phyloP scores from a whole-genome alignment of 2,888 invertebrate species.

The Papilio gigon region DNA sequence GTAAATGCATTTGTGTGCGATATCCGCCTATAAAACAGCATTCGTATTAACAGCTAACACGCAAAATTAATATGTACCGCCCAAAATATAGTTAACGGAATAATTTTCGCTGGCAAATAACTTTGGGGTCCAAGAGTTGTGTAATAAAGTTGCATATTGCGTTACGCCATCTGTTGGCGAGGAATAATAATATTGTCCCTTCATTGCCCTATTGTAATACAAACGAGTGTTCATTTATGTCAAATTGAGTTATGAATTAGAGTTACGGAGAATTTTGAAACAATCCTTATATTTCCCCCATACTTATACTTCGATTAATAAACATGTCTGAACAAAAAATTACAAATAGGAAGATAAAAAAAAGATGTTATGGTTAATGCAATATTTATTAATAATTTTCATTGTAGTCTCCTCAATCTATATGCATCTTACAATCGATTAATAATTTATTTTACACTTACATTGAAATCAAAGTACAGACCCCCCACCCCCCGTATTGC shows the following conservation, averaged over 20 bases:
- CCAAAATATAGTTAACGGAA: slow-evolving; percentile 71
- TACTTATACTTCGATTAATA: background rate
- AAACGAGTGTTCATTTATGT: slow-evolving; percentile 60
- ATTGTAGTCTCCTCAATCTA: slow-evolving; percentile 79
- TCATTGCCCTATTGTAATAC: slow-evolving; percentile 61
- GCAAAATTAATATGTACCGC: slow-evolving; percentile 76
- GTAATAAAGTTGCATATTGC: slow-evolving; percentile 53
- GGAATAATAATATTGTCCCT: slow-evolving; percentile 64
- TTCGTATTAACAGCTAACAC: slow-evolving; percentile 61
- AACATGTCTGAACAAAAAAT: background rate
- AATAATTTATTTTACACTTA: slow-evolving; percentile 82
- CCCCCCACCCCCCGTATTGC: slow-evolving; percentile 75
- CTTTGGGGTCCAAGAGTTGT: slow-evolving; percentile 51
- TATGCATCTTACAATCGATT: slow-evolving; percentile 75
- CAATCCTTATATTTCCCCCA: background rate
- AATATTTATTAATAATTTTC: slow-evolving; percentile 82
- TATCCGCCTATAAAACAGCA: slow-evolving; percentile 46
- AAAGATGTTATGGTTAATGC: slow-evolving; percentile 68
- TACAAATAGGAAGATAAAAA: slow-evolving; percentile 47
- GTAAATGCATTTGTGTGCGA: slow-evolving; percentile 50
- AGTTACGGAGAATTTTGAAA: background rate
- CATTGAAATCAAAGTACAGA: slow-evolving; percentile 67
- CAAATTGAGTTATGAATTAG: slow-evolving; percentile 46
- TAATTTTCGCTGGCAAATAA: slow-evolving; percentile 59
- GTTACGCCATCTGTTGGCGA: slow-evolving; percentile 53